Base-by-base conservation (phyloP, 2,113 vertebrate genomes). In the Gavialis gangeticus region DNA sequence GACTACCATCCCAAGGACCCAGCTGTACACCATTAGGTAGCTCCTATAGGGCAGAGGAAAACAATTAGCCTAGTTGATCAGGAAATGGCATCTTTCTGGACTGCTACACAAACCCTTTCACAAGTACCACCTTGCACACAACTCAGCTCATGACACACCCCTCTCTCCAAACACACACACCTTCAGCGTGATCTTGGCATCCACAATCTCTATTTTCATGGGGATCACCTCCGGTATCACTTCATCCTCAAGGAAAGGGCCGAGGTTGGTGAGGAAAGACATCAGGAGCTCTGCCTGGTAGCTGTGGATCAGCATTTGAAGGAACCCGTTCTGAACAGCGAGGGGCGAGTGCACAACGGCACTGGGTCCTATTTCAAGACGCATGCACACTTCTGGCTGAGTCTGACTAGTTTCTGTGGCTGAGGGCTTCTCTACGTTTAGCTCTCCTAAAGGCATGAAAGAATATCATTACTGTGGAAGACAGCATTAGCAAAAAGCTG, bases 241-340 rank as follows among this genome's bases (percentile, higher is more conserved):
- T 88, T 99, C 99, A 28, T 99, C 99, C 94, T 99, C 99, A 6
- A 99, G 98, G 93, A 99, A 99, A 57, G 99, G 99, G 2, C 98
- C 99, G 4, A 99, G 98, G 83, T 97, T 98, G 59, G 98, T 96
- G 30, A 99, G 96, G 21, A 98, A 99, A 37, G 99, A 99, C 22
- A 97, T 97, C 84, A 99, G 93, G 85, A 99, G 78, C 94, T 99
- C 98, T 0, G 98, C 97, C 62, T 88, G 93, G 94, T 97, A 98
- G 89, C 97, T 98, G 24, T 66, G 97, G 67, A 99, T 83, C 76
- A 98, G 95, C 85, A 99, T 30, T 10, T 97, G 98, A 30, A 99
- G 93, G 94, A 99, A 99, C 56, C 99, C 99, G 22, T 98, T 97
- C 69, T 98, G 98, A 87, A 98, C 97, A 3, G 99, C 97, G 17